Evolutionary conservation across 2,113 vertebrate species (phyloP).

Genomic region (Sitta europaea): DNA sequence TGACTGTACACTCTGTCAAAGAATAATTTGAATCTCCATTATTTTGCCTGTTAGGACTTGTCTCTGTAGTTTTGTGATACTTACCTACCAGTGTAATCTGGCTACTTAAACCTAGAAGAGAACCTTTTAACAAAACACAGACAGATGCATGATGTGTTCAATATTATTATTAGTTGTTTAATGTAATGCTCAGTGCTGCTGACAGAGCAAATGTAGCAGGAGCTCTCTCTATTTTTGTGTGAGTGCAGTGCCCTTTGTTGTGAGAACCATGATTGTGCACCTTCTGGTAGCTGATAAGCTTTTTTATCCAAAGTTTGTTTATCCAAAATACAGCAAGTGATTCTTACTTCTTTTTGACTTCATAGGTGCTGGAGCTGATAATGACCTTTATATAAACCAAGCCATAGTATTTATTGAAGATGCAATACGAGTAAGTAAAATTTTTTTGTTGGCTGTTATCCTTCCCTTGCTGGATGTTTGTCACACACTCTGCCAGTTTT

Average conservation of each 20-base stretch:
- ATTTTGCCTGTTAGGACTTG: neutral
- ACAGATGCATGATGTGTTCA: neutral
- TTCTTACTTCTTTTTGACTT: neutral
- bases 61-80: neutral
- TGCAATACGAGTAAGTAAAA: constrained; percentile 82
- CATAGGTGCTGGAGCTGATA: constrained; percentile 3
- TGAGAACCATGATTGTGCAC: constrained; percentile 71
- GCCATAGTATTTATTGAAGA: constrained; percentile 93
- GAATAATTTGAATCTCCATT: neutral
- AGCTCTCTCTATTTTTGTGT: constrained; percentile 47
- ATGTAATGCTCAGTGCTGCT: neutral
- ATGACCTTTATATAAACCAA: constrained; percentile 81
- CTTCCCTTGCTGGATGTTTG: neutral
- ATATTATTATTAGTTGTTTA: neutral
- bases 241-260: constrained; percentile 40
- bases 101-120: neutral
- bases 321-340: neutral
- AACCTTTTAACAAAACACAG: neutral
- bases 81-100: neutral
- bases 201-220: neutral
- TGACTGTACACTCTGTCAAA: neutral
- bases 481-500: neutral
- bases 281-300: neutral
- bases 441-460: neutral
- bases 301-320: neutral